phyloP scores from a whole-genome alignment of 1,140 invertebrate genomes.

The Zaprionus kolodkinae region DNA sequence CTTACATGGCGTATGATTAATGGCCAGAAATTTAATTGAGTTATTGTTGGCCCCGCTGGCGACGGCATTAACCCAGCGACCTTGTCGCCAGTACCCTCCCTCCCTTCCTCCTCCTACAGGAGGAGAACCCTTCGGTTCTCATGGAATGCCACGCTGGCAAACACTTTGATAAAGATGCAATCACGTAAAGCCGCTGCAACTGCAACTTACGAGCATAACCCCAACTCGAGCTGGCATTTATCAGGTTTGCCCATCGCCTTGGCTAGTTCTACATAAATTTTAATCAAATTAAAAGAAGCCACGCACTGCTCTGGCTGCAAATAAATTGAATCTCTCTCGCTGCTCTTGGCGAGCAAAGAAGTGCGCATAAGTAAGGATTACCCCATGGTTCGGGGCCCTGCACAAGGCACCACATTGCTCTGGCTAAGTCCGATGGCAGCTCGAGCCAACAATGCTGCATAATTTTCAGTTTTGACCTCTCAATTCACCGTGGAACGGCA shows the following conservation, averaged over 20 bases:
- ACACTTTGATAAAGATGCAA: constrained; percentile 7
- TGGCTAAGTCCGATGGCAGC: constrained; percentile 17
- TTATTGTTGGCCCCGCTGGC: constrained; percentile 67
- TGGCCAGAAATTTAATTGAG: constrained; percentile 73
- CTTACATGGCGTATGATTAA: constrained; percentile 75
- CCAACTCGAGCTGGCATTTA: constrained; percentile 26
- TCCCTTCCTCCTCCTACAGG: no score
- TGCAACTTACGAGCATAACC: constrained; percentile 24
- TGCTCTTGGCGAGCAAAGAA: constrained; percentile 3
- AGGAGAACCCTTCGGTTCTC: neutral
- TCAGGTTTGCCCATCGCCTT: constrained; percentile 26
- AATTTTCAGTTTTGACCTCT: constrained; percentile 80
- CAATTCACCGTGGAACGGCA: constrained; percentile 68
- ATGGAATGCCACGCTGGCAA: neutral
- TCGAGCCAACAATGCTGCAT: constrained; percentile 71
- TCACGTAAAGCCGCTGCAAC: constrained; percentile 18
- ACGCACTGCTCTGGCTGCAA: constrained; percentile 53
- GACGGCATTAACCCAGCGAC: constrained; percentile 73
- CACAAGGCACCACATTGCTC: constrained; percentile 17
- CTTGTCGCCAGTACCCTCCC: constrained; percentile 56
- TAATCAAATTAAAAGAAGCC: constrained; percentile 78
- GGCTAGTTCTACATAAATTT: constrained; percentile 73
- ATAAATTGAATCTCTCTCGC: constrained; percentile 66
- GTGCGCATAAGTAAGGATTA: constrained; percentile 80
- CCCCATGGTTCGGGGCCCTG: constrained; percentile 32